A percentile compares a stretch with the other conserved stretches of the same genome.
These are phyloP conservation scores for Siphamia tubifer DNA, from an alignment of 2,113 vertebrate genomes.

Conservation along the genomic window DNA sequence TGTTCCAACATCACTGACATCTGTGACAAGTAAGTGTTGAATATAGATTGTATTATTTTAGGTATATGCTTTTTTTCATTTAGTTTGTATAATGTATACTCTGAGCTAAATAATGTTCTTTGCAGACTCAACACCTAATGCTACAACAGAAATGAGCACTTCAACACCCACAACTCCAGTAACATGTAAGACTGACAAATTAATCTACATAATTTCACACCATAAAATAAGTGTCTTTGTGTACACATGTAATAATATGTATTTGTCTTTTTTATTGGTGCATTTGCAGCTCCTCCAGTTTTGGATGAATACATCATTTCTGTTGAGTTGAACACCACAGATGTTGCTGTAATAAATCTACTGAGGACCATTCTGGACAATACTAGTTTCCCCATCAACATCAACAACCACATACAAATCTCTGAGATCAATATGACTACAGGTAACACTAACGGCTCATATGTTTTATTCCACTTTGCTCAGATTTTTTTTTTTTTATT, in stretches of 20 bases:
- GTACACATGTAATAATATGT: too few species aligned
- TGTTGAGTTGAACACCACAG: slow-evolving; percentile 28
- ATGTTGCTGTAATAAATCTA: not conserved
- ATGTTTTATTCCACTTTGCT: too few species aligned
- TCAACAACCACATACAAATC: slow-evolving; percentile 4
- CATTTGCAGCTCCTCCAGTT: not conserved
- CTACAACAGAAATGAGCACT: not conserved
- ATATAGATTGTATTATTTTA: not conserved
- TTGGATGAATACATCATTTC: slow-evolving; percentile 5
- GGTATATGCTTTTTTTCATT: not conserved
- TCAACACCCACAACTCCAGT: not conserved
- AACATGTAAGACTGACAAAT: not conserved
- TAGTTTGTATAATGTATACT: too few species aligned
- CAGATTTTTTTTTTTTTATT: too few species aligned
- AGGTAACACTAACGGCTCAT: too few species aligned
- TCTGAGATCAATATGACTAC: not conserved
- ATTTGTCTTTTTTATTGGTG: not conserved
- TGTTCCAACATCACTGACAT: not conserved
- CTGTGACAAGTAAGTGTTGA: not conserved
- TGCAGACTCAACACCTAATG: not conserved
- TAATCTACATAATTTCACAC: too few species aligned
- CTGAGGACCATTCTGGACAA: slow-evolving; percentile 12
- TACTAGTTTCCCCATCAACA: not conserved
- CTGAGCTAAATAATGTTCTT: too few species aligned
- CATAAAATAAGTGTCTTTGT: too few species aligned